Base-by-base conservation (phyloP, 2,113 vertebrate species). In the Felis chaus region DNA sequence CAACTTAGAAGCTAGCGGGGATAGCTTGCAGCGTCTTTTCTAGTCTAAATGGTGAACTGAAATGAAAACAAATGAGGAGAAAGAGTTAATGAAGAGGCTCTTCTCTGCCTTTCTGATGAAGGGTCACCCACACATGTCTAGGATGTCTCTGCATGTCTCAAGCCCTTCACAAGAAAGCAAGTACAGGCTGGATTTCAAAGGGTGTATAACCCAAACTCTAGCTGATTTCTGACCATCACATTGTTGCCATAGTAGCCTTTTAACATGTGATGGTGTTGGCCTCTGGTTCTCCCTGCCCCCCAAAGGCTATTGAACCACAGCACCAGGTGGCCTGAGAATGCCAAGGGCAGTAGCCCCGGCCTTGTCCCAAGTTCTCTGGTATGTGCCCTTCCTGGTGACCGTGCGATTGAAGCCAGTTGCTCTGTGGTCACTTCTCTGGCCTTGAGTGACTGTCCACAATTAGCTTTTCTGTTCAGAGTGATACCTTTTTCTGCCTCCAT, bases 1-100 rank as follows among this genome's bases (percentile, higher is more conserved):
- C 97, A 93, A 69, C 25, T 79, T n/a, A 93, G 96, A 87, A 33
- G 83, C 63, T 76, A 3, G 2, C 66, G 5, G 3, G 14, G 86
- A 55, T 88, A 93, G 87, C 63, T 80, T 94, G 5, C 73, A 80
- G 85, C 57, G 13, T 87, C 93, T 98, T 98, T 91, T 94, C 95
- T 10, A 61, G 66, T 88, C 71, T 73, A 66, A 4, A 84, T 80
- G 92, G 84, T 76, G 94, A 97, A 29, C 41, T 12, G 14, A 12
- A 31, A 31, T 82, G 89, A 97, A 29, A 82, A 80, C 33, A 6
- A 6, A 15, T 18, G 41, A 79, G 36, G 3, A 96, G 45, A 65
- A 81, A 53, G 80, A 45, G 36, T 33, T 95, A 15, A 53, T 9
- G 55, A 89, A 63, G 90, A 95, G 61, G 48, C 39, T 41, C 36